Base-by-base conservation (phyloP, 2,797 vertebrate species). In the Pangasius sanitwongsei region DNA sequence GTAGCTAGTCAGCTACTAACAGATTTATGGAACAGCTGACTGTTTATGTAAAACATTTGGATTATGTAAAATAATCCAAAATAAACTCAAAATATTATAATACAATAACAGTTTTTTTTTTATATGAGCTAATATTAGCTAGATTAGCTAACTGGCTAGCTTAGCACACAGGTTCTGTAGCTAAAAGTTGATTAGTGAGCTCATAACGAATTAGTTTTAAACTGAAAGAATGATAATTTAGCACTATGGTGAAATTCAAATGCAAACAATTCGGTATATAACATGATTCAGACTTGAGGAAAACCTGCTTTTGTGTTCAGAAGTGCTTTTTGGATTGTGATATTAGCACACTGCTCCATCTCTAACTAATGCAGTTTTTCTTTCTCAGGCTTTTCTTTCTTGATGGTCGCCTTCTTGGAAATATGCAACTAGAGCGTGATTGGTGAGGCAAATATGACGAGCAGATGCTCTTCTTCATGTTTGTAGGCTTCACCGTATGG, bases 391-490 rank as follows among this genome's bases (percentile, higher is more conserved):
- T 48, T 72, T 80, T 86, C 65, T 55, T 25, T 55, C 44, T 61
- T 9, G 23, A 83, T 65, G 23, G 37, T 78, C 25, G 25, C 37
- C 44, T 82, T 7, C 25, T 57, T 74, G 67, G 55, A 86, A 89
- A 72, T 72, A 55, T 86, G 31, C 16, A 34, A 23, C 28, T 16
- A 20, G 20, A 65, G n/a, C 20, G 6, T 77, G 70, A 85, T 20
- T 67, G 31, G 74, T 25, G 74, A 80, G 41, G 41, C 12, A 34
- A 41, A 37, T 78, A 61, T 82, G 13, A 82, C 6, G 23, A 83
- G 57, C 88, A 65, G 67, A 83, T 82, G 77, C 69, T 82, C 44
- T 53, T 65, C 18, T 67, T 70, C 50, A 37, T 55, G 87, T 31
- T 34, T 34, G 69, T 28, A 77, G 44, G 74, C 34, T 8, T 65